Evolutionary conservation across 1,140 invertebrate genomes (phyloP), one percentile per base, ranked within the genome.

Genomic region (Tyrophagus putrescentiae): DNA sequence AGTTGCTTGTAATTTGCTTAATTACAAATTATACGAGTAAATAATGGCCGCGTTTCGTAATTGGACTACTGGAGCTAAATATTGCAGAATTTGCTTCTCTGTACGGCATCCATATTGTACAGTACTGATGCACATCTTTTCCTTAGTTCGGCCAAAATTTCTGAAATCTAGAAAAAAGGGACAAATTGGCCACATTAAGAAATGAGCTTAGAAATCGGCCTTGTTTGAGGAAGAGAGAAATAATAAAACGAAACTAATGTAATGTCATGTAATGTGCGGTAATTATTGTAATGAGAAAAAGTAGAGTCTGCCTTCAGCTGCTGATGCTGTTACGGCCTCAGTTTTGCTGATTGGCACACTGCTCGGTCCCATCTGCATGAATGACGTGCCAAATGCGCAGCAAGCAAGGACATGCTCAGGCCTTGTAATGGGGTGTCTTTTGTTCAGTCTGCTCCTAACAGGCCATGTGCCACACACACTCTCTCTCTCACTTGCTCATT

Each of bases 251-350:
- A 39, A 13, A 39, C 13, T 39, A 39, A 39, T 39, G 36, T 39
- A 39, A 39, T 39, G 36, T 21, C 21, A 13, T 13, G 36, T 39
- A 39, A 39, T 39, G 36, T 13, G 36, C 21, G 45, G 45, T 48
- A 48, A 48, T 48, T 48, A 48, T 48, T 21, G 45, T 48, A 48
- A 48, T 48, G 45, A 48, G 45, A 48, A 48, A 25, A 48, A 48
- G 7, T 48, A 48, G 45, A 48, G 7, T 7, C 7, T 21, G 6
- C 31, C 31, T 9, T 48, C 7, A 48, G 7, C 31, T 48, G 45
- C 6, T 21, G 21, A 21, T 48, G 45, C 7, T 48, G 7, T n/a
- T n/a, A n/a, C n/a, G n/a, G n/a, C n/a, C n/a, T n/a, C n/a, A n/a
- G n/a, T n/a, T n/a, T n/a, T n/a, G n/a, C n/a, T n/a, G n/a, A n/a